Conservation (phyloP, 2,888 invertebrate species). For the Emmelina monodactyla region DNA sequence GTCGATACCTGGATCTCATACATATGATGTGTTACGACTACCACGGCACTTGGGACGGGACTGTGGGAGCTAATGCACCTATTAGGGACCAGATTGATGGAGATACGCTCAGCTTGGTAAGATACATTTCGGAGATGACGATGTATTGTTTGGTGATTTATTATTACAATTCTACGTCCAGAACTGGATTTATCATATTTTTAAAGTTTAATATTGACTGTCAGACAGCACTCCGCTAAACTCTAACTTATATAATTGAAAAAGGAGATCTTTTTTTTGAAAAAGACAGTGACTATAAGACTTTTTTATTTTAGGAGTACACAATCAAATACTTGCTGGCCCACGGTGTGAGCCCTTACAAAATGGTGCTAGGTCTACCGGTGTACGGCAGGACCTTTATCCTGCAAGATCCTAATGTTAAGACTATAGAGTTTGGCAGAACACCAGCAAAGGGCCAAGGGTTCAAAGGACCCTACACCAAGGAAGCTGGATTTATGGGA, state of each 20-base stretch:
- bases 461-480: slow-evolving; percentile 80
- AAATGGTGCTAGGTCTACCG: slow-evolving; percentile 83
- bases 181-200: too few relatives aligned
- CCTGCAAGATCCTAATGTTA: slow-evolving; percentile 42
- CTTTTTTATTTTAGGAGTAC: slow-evolving; percentile 66
- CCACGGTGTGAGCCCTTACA: slow-evolving; percentile 76
- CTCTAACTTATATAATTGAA: too few relatives aligned
- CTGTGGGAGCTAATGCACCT: slow-evolving; percentile 82
- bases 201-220: too few relatives aligned
- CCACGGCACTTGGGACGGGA: slow-evolving; percentile 83
- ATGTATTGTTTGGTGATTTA: too few relatives aligned
- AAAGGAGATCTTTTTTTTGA: too few relatives aligned
- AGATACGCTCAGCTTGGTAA: slow-evolving; percentile 75
- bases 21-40: slow-evolving; percentile 93
- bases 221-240: too few relatives aligned
- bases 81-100: slow-evolving; percentile 54
- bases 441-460: slow-evolving; percentile 65
- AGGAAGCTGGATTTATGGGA: slow-evolving; percentile 84
- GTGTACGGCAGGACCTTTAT: slow-evolving; percentile 85
- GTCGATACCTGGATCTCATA: slow-evolving; percentile 73
- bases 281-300: too few relatives aligned
- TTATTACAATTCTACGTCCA: too few relatives aligned
- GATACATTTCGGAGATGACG: too few relatives aligned
- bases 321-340: slow-evolving; percentile 78
- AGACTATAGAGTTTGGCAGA: slow-evolving; percentile 54